phyloP scores from a whole-genome alignment of 2,113 vertebrate genomes.

The Nematolebias whitei region DNA sequence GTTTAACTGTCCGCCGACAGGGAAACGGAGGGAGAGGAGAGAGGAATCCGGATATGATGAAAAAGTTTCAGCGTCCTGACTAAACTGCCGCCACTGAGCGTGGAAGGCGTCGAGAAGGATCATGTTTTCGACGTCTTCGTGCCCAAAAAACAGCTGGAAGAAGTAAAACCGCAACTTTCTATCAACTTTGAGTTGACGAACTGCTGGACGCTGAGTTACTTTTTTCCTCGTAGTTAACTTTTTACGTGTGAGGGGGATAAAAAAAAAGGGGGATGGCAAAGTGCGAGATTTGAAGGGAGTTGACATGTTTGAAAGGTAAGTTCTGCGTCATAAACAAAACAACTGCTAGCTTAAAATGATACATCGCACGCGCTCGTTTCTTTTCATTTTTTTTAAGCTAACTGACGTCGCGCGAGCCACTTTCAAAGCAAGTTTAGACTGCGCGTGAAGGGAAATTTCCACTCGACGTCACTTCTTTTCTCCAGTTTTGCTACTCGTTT shows the following conservation, averaged over 20 bases:
- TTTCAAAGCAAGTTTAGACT: constrained; percentile 34
- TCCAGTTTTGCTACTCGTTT: constrained; percentile 12
- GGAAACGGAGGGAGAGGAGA: constrained; percentile 56
- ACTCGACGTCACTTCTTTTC: constrained; percentile 76
- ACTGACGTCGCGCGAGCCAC: not conserved
- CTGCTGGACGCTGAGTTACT: constrained; percentile 7
- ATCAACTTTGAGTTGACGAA: not conserved
- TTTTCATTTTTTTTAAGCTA: too few relatives aligned
- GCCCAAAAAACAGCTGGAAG: constrained; percentile 24
- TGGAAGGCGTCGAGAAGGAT: constrained; percentile 21
- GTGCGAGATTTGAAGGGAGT: constrained; percentile 66
- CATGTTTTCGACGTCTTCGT: constrained; percentile 1
- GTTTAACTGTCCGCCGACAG: constrained; percentile 32
- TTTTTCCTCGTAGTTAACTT: too few relatives aligned
- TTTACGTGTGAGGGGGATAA: too few relatives aligned
- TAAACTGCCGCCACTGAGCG: constrained; percentile 45
- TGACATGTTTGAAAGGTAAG: constrained; percentile 82
- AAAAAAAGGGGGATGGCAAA: too few relatives aligned
- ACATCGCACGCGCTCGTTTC: not conserved
- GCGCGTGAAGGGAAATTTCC: constrained; percentile 68
- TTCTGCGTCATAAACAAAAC: constrained; percentile 14
- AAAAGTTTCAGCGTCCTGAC: constrained; percentile 67
- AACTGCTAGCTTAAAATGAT: not conserved
- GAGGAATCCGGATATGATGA: constrained; percentile 89
- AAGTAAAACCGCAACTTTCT: not conserved